A percentile compares a stretch with the other conserved stretches of the same genome.
phyloP scores from a whole-genome alignment of 1,140 invertebrate species.

The Euura saliciscinereae region DNA sequence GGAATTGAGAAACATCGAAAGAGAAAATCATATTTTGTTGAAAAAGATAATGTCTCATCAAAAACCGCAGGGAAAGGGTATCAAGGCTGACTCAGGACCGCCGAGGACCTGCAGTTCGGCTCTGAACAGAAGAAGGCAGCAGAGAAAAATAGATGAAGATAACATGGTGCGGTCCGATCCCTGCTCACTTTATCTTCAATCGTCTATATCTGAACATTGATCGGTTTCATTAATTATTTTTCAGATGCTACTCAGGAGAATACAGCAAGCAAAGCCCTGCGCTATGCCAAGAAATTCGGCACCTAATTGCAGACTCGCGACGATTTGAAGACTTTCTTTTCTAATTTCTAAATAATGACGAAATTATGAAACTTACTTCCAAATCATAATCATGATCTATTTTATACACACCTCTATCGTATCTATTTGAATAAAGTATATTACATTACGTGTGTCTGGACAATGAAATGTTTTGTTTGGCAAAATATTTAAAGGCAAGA shows the following conservation, averaged over 20 bases:
- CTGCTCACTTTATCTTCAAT: not conserved
- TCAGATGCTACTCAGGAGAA: conserved; percentile 41
- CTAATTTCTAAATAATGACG: not conserved
- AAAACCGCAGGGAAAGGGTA: conserved; percentile 31
- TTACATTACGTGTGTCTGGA: too few relatives aligned
- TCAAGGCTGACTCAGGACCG: conserved; percentile 15
- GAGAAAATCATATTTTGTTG: conserved; percentile 56
- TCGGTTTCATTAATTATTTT: conserved; percentile 16
- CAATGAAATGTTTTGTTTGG: too few relatives aligned
- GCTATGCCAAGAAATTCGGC: conserved; percentile 27
- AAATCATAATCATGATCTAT: not conserved
- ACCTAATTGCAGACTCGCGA: conserved; percentile 37
- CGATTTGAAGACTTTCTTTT: too few relatives aligned
- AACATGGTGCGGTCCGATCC: conserved; percentile 40
- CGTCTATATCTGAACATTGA: not conserved
- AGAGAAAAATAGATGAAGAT: conserved; percentile 47
- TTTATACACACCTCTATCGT: too few relatives aligned
- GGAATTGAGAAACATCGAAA: conserved; percentile 55
- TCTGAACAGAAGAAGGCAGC: conserved; percentile 47
- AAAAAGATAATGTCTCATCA: conserved; percentile 55
- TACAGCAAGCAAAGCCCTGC: conserved; percentile 45
- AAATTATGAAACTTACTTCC: not conserved
- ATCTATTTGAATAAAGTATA: too few relatives aligned
- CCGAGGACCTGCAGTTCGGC: conserved; percentile 41
- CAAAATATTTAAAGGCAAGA: not conserved